A percentile compares a stretch with the other conserved stretches of the same genome.
phyloP scores from a whole-genome alignment of 2,888 invertebrate genomes.

The Melipona bicolor region DNA sequence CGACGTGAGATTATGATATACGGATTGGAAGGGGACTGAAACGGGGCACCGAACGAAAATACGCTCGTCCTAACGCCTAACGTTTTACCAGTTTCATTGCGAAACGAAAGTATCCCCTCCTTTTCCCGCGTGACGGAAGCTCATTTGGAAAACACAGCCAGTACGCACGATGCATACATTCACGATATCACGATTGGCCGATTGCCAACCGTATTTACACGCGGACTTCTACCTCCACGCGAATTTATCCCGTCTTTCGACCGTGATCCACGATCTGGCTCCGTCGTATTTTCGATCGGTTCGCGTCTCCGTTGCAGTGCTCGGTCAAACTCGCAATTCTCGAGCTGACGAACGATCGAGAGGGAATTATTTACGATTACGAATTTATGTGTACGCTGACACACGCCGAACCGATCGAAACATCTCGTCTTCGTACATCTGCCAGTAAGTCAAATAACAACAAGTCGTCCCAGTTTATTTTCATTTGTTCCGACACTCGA shows the following conservation, averaged over 20 bases:
- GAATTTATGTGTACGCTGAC: too few species aligned
- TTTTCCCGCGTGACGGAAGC: constrained; percentile 34
- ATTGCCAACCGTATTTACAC: constrained; percentile 43
- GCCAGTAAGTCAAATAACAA: too few species aligned
- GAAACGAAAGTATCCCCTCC: constrained; percentile 42
- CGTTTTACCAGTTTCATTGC: constrained; percentile 21
- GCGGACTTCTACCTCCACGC: constrained; percentile 40
- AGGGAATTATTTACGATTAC: neutral
- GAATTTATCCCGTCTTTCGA: constrained; percentile 31
- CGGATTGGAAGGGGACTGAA: neutral
- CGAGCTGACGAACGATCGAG: neutral
- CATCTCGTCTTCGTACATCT: too few species aligned
- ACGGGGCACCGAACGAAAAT: neutral
- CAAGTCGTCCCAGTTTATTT: neutral
- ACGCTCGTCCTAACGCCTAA: too few species aligned
- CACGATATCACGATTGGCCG: constrained; percentile 61
- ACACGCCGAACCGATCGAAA: neutral
- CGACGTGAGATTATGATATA: neutral
- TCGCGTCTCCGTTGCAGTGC: neutral
- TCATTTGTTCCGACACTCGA: neutral
- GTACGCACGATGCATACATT: constrained; percentile 57
- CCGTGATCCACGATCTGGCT: constrained; percentile 17
- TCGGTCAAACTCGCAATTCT: neutral
- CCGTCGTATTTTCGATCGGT: neutral
- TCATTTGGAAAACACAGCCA: constrained; percentile 54